Conservation (phyloP, 2,888 invertebrate species). For the Asteroscopus sphinx region DNA sequence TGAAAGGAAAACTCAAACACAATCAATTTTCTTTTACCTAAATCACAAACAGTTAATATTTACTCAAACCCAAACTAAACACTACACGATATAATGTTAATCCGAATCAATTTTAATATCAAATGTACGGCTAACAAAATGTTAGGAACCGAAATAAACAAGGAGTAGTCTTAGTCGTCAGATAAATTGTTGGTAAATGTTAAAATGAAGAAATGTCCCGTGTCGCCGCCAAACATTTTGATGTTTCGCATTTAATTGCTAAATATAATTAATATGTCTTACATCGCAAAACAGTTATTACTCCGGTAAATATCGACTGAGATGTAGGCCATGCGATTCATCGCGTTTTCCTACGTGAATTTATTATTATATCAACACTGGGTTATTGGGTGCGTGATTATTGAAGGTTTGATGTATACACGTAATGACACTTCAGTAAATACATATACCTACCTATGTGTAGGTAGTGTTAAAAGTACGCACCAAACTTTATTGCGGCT, state of each 20-base stretch:
- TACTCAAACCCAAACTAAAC: slow-evolving; percentile 15
- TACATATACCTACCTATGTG: too few species aligned
- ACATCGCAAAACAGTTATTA: slow-evolving; percentile 69
- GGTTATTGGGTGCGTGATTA: slow-evolving; percentile 7
- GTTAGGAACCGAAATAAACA: slow-evolving; percentile 73
- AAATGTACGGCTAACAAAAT: slow-evolving; percentile 61
- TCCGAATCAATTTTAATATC: slow-evolving; percentile 51
- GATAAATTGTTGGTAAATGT: slow-evolving; percentile 76
- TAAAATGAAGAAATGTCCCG: slow-evolving; percentile 80
- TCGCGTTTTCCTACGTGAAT: slow-evolving; percentile 37
- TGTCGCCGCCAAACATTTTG: slow-evolving; percentile 83
- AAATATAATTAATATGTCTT: slow-evolving; percentile 84
- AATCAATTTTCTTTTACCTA: too few species aligned
- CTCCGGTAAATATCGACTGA: slow-evolving; percentile 70
- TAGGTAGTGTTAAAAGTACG: too few species aligned
- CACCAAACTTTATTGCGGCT: too few species aligned
- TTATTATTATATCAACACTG: slow-evolving; percentile 18
- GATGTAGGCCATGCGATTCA: slow-evolving; percentile 60
- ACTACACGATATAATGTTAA: slow-evolving; percentile 35
- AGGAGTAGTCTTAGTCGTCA: slow-evolving; percentile 71
- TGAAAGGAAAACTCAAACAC: too few species aligned
- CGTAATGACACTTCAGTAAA: too few species aligned
- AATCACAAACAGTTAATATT: neutral
- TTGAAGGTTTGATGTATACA: neutral
- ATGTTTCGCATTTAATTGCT: slow-evolving; percentile 84